Base-by-base conservation (phyloP, 2,888 invertebrate genomes). In the Hylaea fasciaria region DNA sequence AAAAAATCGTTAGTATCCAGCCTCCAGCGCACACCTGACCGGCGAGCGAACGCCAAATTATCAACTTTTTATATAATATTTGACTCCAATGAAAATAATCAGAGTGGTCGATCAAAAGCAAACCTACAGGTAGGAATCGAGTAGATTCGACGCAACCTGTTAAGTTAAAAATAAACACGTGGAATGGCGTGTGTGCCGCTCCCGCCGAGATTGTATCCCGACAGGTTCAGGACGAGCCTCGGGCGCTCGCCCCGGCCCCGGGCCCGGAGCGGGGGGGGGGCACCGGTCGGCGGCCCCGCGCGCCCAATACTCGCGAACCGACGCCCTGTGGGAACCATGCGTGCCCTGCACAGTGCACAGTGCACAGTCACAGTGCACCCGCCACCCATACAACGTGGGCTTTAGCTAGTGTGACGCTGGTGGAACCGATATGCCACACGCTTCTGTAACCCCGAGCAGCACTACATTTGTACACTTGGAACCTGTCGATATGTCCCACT, bases 131-230 rank as follows among this genome's bases (percentile, higher is more conserved):
- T 74, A 63, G 73, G 73, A 41, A 70, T 46, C 57, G 51, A 52
- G 76, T 70, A 73, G 72, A 78, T 78, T 78, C 76, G 73, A 80
- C 73, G 73, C 73, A 83, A 86, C 86, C 82, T 76, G 86, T 84
- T 80, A 32, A 72, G 80, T 81, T 85, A 83, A 83, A 87, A 86
- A 87, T 86, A 87, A 83, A 83, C 82, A 83, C 81, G 58, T 51
- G 63, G 53, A 43, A 59, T 62, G 43, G 67, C 56, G 52, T 41
- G 70, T 58, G 68, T 37, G 60, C 52, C 49, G 62, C 55, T 59
- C 56, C 35, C 55, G 74, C 76, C 66, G 78, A 76, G 80, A 81
- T 77, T 80, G 67, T 72, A 72, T 71, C 73, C 69, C 55, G 60
- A 40, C 63, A 62, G 68, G 62, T 54, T 57, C 57, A 17, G 55